Conservation (phyloP, 2,888 invertebrate genomes). For the Calliopum simillimum region DNA sequence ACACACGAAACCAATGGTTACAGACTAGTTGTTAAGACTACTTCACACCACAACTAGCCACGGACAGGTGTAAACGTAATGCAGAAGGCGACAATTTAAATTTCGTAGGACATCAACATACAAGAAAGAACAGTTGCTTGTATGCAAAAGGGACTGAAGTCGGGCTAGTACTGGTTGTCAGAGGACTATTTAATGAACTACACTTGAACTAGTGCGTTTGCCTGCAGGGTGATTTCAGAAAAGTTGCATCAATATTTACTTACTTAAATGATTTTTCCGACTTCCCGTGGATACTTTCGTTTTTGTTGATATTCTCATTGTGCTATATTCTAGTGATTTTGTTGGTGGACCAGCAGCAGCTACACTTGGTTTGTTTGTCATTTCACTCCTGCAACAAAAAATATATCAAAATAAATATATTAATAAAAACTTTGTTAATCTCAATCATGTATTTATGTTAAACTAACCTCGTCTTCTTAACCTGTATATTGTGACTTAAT, state of each 20-base stretch:
- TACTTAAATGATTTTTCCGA: conserved; percentile 68
- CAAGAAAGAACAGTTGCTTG: too few species aligned
- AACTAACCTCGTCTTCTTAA: conserved; percentile 86
- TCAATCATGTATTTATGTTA: conserved; percentile 7
- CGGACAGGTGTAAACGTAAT: too few species aligned
- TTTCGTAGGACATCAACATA: too few species aligned
- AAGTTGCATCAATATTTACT: conserved; percentile 53
- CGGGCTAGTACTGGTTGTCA: too few species aligned
- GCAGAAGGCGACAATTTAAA: too few species aligned
- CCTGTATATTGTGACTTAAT: conserved; percentile 90
- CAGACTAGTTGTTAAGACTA: too few species aligned
- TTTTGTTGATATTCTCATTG: conserved; percentile 72
- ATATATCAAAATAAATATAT: conserved; percentile 4
- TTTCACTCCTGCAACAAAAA: conserved; percentile 57
- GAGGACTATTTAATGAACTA: too few species aligned
- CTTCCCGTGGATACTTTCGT: conserved; percentile 72
- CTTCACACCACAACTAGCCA: too few species aligned
- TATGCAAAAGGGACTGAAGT: too few species aligned
- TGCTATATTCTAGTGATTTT: conserved; percentile 68
- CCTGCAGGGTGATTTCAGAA: too few species aligned
- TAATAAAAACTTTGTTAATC: conserved; percentile 4
- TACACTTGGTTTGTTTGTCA: conserved; percentile 61
- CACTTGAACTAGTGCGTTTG: too few species aligned
- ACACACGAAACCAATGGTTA: too few species aligned
- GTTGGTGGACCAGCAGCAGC: conserved; percentile 43